Evolutionary conservation across 2,113 vertebrate species (phyloP).

Genomic region (Eurypyga helias): DNA sequence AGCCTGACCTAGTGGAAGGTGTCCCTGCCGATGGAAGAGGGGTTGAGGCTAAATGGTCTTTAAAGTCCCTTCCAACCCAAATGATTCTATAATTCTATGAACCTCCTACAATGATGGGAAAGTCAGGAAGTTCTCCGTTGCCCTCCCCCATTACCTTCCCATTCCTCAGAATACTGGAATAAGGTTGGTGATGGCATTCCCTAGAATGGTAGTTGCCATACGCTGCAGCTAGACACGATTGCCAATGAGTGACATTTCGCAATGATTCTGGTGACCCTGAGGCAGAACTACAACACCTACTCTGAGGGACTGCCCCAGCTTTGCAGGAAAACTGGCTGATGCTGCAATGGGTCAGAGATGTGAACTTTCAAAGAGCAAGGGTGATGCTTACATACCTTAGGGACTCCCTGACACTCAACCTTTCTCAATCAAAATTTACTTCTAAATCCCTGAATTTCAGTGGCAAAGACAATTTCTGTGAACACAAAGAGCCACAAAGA

Average conservation of each 20-base stretch:
- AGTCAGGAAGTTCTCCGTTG: fast-evolving
- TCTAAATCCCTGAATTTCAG: not conserved
- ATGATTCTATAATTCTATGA: too few relatives aligned
- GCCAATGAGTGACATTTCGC: not conserved
- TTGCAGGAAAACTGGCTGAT: not conserved
- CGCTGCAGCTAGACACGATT: not conserved
- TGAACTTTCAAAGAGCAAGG: not conserved
- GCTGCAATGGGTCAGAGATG: not conserved
- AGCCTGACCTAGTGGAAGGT: too few relatives aligned
- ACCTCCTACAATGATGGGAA: not conserved
- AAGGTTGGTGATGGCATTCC: not conserved
- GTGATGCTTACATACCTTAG: not conserved
- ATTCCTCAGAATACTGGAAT: fast-evolving
- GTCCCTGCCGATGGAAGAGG: too few relatives aligned
- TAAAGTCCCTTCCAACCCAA: too few relatives aligned
- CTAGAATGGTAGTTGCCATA: not conserved
- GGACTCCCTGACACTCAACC: too few relatives aligned
- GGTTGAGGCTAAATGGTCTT: too few relatives aligned
- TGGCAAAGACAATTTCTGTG: not conserved
- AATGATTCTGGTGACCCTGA: not conserved
- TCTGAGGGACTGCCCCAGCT: fast-evolving
- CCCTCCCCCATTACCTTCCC: not conserved
- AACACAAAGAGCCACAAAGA: not conserved
- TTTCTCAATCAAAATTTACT: not conserved
- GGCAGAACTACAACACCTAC: not conserved